Base-by-base conservation (phyloP, 2,797 vertebrate species). In the Platyrinchus mystaceus region DNA sequence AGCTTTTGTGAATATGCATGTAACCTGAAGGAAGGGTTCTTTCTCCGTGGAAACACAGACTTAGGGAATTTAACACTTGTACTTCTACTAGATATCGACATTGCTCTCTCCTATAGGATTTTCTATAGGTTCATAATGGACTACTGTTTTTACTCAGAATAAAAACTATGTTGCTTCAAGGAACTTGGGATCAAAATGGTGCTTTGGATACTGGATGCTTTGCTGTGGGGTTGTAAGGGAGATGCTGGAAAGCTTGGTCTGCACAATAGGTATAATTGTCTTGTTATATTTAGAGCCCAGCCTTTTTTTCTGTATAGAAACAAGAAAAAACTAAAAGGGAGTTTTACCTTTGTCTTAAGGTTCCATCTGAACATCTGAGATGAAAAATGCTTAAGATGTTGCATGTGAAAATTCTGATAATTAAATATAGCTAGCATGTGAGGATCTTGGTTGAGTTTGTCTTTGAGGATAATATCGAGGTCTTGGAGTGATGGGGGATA, bases 41-140 rank as follows among this genome's bases (percentile, higher is more conserved):
- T 78, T 28, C 39, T 73, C 30, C 0, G 0, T 55, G 18, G 60
- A 68, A 70, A 66, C 22, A 32, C 2, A 56, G 41, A 9, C 34
- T 36, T 52, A 36, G 36, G 24, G 46, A 78, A 30, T 11, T 59
- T 93, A 70, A 49, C 14, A 16, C 13, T 15, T 79, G 9, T 37
- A 43, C 23, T 62, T 76, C 14, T 73, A 8, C 30, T 47, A 15
- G 43, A 59, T 87, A 28, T 0, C 1, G 1, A 10, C 0, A 1
- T 52, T 76, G 47, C 12, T 84, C 4, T 87, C 10, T 8, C 2
- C 2, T 1, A 16, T 87, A 30, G 32, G 21, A 30, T 66, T 87
- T 58, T 7, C 46, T 63, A 0, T 30, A 23, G 39, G 11, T 37
- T 56, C 28, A 4, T 68, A 53, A 36, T 49, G 41, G 12, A 7